Evolutionary conservation across 2,888 invertebrate genomes (phyloP), one percentile per base, ranked within the genome.

Genomic region (Nymphalis urticae): DNA sequence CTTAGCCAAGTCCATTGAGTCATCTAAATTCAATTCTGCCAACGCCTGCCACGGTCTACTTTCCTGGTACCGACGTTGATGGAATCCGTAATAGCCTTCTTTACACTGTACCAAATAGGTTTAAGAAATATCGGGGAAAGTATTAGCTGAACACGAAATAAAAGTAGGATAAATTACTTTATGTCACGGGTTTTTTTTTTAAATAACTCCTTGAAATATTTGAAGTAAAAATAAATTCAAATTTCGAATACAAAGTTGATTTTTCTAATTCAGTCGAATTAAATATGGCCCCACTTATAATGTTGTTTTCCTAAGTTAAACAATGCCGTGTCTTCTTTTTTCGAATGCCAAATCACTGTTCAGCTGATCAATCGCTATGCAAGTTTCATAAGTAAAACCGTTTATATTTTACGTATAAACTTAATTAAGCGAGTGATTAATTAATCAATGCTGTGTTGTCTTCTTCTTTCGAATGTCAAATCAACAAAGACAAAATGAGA

Each of bases 1-100:
- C 64, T 72, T 72, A 72, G 60, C 56, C 19, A n/a, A 65, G 68
- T 66, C 70, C 66, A 71, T 71, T 72, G 71, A 72, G 72, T 66
- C 66, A 68, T 71, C 68, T 68, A 66, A 71, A 71, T 72, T 72
- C 68, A 72, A 72, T 72, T 72, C 68, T 51, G 63, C 63, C 70
- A 70, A 68, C 72, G 70, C 70, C 72, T 72, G 68, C 70, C 72
- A 62, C 64, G 60, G 72, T 66, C 68, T 63, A 64, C 70, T 72
- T 70, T 64, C 64, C 70, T 72, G 72, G 66, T 64, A n/a, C 62
- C 60, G 68, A 72, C 70, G 72, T 61, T 70, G 68, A 72, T 68
- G 70, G 72, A 72, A 72, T 72, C 64, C 62, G 63, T 72, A 72
- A 72, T 72, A 63, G 70, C 64, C 63, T 65, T 61, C 69, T 65